phyloP scores from a whole-genome alignment of 2,797 vertebrate genomes.

The Melanotaenia nigrans region DNA sequence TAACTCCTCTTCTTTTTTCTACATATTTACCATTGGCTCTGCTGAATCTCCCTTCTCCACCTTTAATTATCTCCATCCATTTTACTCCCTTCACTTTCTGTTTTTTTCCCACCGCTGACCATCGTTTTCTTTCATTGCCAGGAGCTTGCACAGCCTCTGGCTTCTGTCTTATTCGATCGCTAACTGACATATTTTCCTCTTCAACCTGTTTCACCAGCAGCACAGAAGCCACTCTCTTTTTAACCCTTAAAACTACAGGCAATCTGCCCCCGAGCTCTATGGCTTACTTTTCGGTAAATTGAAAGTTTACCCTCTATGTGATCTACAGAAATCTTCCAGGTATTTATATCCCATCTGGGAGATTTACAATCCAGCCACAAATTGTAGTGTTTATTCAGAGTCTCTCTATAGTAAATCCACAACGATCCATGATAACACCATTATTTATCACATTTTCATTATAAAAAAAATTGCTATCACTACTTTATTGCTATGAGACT shows the following conservation, averaged over 20 bases:
- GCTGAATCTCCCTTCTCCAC: slow-evolving; percentile 8
- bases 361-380: no score
- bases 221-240: slow-evolving; percentile 21
- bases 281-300: background rate
- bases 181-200: slow-evolving; percentile 26
- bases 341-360: background rate
- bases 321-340: background rate
- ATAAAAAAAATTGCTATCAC: no score
- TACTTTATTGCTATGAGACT: no score
- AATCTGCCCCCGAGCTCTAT: background rate
- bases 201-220: slow-evolving; percentile 12
- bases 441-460: no score
- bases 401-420: no score
- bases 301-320: no score
- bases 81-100: slow-evolving; percentile 29
- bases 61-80: slow-evolving; percentile 16
- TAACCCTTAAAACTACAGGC: background rate
- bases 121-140: slow-evolving; percentile 17
- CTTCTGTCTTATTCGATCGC: slow-evolving; percentile 24
- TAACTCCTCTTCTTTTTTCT: background rate
- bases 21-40: background rate
- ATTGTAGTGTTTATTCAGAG: no score
- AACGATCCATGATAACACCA: no score
- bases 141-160: slow-evolving; percentile 21
- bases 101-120: slow-evolving; percentile 25